phyloP scores from a whole-genome alignment of 2,797 vertebrate species.

The Aratinga solstitialis region DNA sequence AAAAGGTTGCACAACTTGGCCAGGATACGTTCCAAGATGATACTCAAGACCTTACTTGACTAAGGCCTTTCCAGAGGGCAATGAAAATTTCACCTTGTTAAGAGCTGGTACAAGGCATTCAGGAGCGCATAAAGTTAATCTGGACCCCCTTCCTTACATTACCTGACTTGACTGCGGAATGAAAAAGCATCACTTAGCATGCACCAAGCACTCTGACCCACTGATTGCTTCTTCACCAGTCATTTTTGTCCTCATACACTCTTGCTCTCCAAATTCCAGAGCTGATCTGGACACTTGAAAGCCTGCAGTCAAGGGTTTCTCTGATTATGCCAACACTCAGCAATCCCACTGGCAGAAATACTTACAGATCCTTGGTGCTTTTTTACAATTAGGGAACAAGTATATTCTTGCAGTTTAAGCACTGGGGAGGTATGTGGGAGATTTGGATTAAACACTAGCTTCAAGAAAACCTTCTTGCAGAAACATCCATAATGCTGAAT shows the following conservation, averaged over 20 bases:
- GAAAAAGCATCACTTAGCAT: not conserved
- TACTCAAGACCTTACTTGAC: not conserved
- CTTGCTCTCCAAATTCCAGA: not conserved
- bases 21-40: not conserved
- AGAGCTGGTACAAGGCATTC: not conserved
- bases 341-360: not conserved
- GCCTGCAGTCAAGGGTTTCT: not conserved
- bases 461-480: not conserved
- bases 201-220: not conserved
- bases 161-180: not conserved
- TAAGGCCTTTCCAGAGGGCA: not conserved
- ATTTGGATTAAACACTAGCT: not conserved
- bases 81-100: not conserved
- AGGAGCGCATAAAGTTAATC: not conserved
- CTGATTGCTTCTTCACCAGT: not conserved
- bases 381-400: slow-evolving; percentile 38
- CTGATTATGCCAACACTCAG: slow-evolving; percentile 24
- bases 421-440: not conserved
- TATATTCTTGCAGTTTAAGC: slow-evolving; percentile 9
- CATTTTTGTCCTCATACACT: not conserved
- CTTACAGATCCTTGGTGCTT: not conserved
- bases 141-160: not conserved
- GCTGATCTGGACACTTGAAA: slow-evolving; percentile 21
- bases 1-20: not conserved
- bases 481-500: not conserved